Evolutionary conservation across 2,113 vertebrate species (phyloP).

Genomic region (Clarias batrachus): DNA sequence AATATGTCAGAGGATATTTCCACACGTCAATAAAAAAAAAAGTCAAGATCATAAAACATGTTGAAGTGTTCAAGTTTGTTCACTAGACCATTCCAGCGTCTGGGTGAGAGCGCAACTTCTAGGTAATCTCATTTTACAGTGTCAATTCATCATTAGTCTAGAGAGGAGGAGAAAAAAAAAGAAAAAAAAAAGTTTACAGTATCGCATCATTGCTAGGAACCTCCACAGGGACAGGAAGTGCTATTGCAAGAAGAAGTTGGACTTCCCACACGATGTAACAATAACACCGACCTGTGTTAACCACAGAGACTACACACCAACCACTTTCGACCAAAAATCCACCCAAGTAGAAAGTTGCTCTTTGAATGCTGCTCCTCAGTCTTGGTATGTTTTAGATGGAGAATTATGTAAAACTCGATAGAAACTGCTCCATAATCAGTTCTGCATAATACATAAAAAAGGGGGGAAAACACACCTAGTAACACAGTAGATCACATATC

Average conservation of each 20-base stretch:
- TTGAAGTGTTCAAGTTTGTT: neutral
- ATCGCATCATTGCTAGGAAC: conserved; percentile 39
- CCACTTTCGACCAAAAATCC: conserved; percentile 1
- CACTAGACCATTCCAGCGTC: neutral
- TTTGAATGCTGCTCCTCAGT: neutral
- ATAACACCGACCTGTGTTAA: neutral
- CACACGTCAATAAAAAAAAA: neutral
- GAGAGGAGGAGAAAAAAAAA: neutral
- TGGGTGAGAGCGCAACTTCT: neutral
- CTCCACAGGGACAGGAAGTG: conserved; percentile 26
- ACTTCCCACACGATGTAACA: conserved; percentile 37
- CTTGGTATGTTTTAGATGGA: neutral
- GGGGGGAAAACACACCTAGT: neutral
- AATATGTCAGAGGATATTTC: neutral
- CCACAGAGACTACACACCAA: conserved; percentile 6
- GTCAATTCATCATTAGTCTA: neutral
- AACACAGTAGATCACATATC: neutral
- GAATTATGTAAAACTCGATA: neutral
- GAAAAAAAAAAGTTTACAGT: neutral
- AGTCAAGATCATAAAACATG: neutral
- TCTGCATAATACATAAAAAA: neutral
- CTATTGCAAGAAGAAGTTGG: conserved; percentile 43
- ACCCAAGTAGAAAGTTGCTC: neutral
- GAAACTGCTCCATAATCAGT: neutral
- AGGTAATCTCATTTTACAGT: neutral